These are phyloP conservation scores for Platyura marginata DNA, from an alignment of 1,140 invertebrate genomes.

Conservation along the genomic window DNA sequence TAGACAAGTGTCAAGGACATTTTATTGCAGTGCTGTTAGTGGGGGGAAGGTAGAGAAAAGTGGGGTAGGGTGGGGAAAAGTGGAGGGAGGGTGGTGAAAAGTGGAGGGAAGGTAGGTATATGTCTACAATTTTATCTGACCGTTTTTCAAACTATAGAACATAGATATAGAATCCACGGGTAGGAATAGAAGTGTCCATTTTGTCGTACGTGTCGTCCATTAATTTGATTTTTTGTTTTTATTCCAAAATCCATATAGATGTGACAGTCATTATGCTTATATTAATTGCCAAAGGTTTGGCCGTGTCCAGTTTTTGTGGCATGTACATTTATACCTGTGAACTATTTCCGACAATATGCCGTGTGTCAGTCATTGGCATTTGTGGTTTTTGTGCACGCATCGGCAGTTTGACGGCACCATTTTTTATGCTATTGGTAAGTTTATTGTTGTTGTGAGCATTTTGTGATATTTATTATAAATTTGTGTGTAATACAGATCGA, in stretches of 20 bases:
- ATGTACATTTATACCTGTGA: constrained; percentile 3
- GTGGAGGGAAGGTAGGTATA: too few relatives aligned
- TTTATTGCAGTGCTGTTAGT: too few relatives aligned
- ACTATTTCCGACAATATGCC: constrained; percentile 2
- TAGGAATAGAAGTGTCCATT: too few relatives aligned
- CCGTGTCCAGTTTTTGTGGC: constrained; percentile 1
- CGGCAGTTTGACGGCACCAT: constrained; percentile 1
- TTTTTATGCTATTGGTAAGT: not conserved
- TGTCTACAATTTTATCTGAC: too few relatives aligned
- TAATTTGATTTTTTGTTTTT: too few relatives aligned
- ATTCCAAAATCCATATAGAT: not conserved
- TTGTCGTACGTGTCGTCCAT: too few relatives aligned
- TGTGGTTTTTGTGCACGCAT: constrained; percentile 1
- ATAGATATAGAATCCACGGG: too few relatives aligned
- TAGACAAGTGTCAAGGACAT: too few relatives aligned
- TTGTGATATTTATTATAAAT: not conserved
- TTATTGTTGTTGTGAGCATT: not conserved
- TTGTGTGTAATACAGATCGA: not conserved
- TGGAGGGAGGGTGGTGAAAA: too few relatives aligned
- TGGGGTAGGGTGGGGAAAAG: too few relatives aligned
- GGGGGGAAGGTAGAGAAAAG: too few relatives aligned
- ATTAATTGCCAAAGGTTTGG: constrained; percentile 2
- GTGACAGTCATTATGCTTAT: not conserved
- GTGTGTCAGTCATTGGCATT: not conserved
- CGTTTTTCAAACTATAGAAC: too few relatives aligned